Evolutionary conservation across 1,140 invertebrate genomes (phyloP), one percentile per base, ranked within the genome.

Genomic region (Drosophila nikananu): DNA sequence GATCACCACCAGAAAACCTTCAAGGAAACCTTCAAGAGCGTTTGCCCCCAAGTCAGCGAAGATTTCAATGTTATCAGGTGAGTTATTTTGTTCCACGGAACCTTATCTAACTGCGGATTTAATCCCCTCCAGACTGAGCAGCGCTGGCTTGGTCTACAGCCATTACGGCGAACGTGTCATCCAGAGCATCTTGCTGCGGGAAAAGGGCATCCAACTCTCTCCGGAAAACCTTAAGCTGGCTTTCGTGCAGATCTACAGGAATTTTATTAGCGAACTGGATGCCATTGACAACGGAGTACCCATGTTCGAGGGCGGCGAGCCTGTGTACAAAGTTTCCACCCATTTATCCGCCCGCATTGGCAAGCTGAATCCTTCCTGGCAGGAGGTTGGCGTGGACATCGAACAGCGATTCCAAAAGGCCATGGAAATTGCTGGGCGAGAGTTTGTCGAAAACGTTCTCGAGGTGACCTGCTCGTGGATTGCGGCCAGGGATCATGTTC

Each of bases 231-330:
- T 96, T 5, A 93, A 95, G 61, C 81, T 93, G 10, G 93, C 99
- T n/a, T 99, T 95, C 91, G 94, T 96, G 63, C 96, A 96, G 92
- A 94, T 99, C 1, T 99, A 99, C 94, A 95, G 98, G 67, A 95
- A 95, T 57, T 97, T 99, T 67, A 95, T 99, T 21, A 95, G 97
- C 94, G 98, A 99, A 95, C 95, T 99, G 66, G 99, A 99, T 94
- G 98, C 96, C 7, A 97, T 99, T 66, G 99, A 99, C 93, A 99
- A 99, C 95, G 99, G 99, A 21, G 94, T 99, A 21, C 94, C 95
- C 0, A 97, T 97, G 94, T 93, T 93, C 48, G 82, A 89, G 10
- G 95, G 97, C 67, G 96, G 95, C 2, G 95, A 96, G 90, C 96
- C 96, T 25, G 95, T 95, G 59, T 99, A 99, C 93, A 94, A 94